Base-by-base conservation (phyloP, 2,113 vertebrate species). In the Arizona elegans region DNA sequence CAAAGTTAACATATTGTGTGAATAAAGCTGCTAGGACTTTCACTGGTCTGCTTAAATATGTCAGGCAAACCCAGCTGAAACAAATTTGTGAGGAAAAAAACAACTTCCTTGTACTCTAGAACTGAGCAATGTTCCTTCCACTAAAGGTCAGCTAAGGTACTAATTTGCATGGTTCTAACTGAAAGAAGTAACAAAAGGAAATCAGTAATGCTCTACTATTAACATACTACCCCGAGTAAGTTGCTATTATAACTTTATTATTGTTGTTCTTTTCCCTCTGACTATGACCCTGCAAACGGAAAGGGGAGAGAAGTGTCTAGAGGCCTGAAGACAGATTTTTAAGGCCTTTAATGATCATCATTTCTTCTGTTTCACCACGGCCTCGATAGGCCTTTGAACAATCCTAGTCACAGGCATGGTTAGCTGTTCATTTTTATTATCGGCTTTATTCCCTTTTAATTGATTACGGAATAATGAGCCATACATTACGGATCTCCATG, bases 361-460 rank as follows among this genome's bases (percentile, higher is more conserved):
- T 92, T 95, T 85, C 92, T 92, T 86, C 86, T 81, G 54, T 91
- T 47, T 93, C 93, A 52, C 89, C 0, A 0, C 91, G 94, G 93
- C 52, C 70, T 81, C n/a, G 33, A 47, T 26, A 94, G 93, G 86
- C 91, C 59, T 96, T 94, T 55, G 89, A 88, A 88, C 91, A 93
- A 95, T 93, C 91, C 52, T 94, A 93, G 54, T 92, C 95, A 7
- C 24, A 95, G 93, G 58, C 93, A 89, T 90, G 95, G 95, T 90
- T 53, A 95, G 95, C 86, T 54, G 92, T 55, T 95, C 95, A 92
- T 85, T 96, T 95, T 96, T 96, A 95, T 91, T 96, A 93, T 97
- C 95, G 91, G 92, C 94, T 95, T 96, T 96, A 95, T 97, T 96
- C 93, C 87, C 96, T 95, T 96, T 95, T 95, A 97, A 96, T 97